Percentiles rank a stretch among this genome's conserved stretches.
Evolutionary conservation across 2,113 vertebrate species (phyloP).

Genomic region (Oxyura jamaicensis): DNA sequence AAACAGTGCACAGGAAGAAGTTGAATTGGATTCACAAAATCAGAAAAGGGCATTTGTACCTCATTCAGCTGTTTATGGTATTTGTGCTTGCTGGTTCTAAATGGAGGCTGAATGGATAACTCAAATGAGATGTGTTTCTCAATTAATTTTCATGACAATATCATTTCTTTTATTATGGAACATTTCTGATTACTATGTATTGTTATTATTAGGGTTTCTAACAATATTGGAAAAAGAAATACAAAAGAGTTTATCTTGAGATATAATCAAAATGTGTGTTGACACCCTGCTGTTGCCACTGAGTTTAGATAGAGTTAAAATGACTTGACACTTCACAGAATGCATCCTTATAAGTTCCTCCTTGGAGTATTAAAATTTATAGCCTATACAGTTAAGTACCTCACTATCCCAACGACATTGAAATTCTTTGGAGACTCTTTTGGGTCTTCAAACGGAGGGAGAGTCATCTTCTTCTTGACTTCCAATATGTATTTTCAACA

Average conservation of each 20-base stretch:
- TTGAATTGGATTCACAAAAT: background rate
- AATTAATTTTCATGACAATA: background rate
- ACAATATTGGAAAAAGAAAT: background rate
- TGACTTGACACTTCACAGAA: background rate
- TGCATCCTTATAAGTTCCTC: background rate
- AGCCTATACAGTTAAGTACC: background rate
- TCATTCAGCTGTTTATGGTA: background rate
- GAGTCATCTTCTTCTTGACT: rapidly evolving
- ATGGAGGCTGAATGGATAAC: background rate
- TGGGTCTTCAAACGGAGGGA: background rate
- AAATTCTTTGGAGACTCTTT: background rate
- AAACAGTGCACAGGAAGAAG: background rate
- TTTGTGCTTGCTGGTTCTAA: background rate
- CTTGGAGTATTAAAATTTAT: background rate
- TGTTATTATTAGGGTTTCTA: conserved; percentile 38
- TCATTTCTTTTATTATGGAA: background rate
- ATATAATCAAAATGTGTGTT: background rate
- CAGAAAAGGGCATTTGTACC: background rate
- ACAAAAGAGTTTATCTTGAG: background rate
- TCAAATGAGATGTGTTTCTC: conserved; percentile 8
- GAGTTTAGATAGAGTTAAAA: background rate
- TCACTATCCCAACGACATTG: background rate
- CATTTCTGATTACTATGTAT: background rate
- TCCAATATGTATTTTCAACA: background rate
- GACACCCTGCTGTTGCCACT: background rate